Conservation (phyloP, 2,888 invertebrate species). For the Orthosia gracilis region DNA sequence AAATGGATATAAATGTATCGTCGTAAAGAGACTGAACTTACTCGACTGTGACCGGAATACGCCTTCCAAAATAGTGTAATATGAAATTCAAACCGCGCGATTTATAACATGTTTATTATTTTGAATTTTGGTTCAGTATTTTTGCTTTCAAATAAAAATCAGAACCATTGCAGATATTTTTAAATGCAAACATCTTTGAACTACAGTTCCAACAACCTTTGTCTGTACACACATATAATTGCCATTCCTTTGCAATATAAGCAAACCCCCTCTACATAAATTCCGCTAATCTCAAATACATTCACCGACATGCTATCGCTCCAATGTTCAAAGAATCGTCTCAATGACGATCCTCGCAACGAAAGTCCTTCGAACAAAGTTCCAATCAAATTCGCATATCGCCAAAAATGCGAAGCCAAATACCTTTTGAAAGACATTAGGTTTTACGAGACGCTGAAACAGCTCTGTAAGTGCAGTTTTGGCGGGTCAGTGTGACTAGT, state of each 20-base stretch:
- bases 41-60: slow-evolving; percentile 68
- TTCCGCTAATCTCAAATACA: slow-evolving; percentile 19
- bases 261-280: slow-evolving; percentile 15
- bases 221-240: background rate
- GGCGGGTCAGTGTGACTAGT: slow-evolving; percentile 74
- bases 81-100: slow-evolving; percentile 49
- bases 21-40: slow-evolving; percentile 69
- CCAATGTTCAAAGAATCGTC: slow-evolving; percentile 37
- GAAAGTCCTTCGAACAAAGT: slow-evolving; percentile 54
- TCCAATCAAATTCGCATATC: slow-evolving; percentile 69
- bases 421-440: slow-evolving; percentile 72
- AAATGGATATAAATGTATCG: slow-evolving; percentile 80
- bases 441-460: slow-evolving; percentile 76
- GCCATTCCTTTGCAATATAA: background rate
- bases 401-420: slow-evolving; percentile 64
- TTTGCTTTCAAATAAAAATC: slow-evolving; percentile 7
- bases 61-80: slow-evolving; percentile 53
- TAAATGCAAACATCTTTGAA: background rate
- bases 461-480: slow-evolving; percentile 75
- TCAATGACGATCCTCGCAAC: slow-evolving; percentile 24
- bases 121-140: slow-evolving; percentile 2
- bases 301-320: slow-evolving; percentile 19
- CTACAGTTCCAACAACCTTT: background rate
- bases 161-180: background rate
- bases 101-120: slow-evolving; percentile 44